Conservation (phyloP, 2,888 invertebrate species). For the Drosophila nr. perissopoda region DNA sequence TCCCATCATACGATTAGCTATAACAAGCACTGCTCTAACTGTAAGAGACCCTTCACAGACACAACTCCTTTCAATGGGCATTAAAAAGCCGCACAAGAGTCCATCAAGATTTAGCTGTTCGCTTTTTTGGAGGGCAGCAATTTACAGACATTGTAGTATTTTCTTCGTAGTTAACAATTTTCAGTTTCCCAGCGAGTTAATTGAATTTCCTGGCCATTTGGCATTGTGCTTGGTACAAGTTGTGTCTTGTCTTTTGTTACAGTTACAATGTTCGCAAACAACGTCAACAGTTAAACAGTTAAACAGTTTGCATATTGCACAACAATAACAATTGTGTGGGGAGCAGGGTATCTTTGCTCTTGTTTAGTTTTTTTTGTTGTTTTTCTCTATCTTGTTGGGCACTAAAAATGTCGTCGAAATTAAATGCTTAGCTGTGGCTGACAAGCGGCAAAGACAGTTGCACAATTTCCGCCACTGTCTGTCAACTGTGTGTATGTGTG, state of each 20-base stretch:
- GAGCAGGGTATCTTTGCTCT: conserved; percentile 29
- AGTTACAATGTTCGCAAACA: conserved; percentile 60
- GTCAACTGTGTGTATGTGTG: conserved; percentile 13
- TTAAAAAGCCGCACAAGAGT: background rate
- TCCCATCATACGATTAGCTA: background rate
- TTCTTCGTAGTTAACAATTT: conserved; percentile 14
- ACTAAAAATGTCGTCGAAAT: conserved; percentile 77
- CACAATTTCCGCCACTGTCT: conserved; percentile 65
- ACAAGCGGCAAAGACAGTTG: conserved; percentile 69
- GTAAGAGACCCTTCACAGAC: background rate
- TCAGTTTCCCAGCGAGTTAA: conserved; percentile 58
- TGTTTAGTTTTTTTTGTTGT: conserved; percentile 9
- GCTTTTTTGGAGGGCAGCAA: conserved; percentile 2
- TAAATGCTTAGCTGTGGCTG: conserved; percentile 71
- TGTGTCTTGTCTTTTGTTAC: conserved; percentile 63
- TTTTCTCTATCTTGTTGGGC: conserved; percentile 32
- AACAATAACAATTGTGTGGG: conserved; percentile 55
- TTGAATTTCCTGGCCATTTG: conserved; percentile 73
- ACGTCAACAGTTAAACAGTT: conserved; percentile 64
- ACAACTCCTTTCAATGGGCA: conserved; percentile 2
- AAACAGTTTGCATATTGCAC: conserved; percentile 65
- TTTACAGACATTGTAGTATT: conserved; percentile 7
- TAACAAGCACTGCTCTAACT: background rate
- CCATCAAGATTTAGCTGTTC: conserved; percentile 1
- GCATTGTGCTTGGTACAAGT: conserved; percentile 59